Conservation (phyloP, 2,888 invertebrate genomes). For the Gortyna flavago region DNA sequence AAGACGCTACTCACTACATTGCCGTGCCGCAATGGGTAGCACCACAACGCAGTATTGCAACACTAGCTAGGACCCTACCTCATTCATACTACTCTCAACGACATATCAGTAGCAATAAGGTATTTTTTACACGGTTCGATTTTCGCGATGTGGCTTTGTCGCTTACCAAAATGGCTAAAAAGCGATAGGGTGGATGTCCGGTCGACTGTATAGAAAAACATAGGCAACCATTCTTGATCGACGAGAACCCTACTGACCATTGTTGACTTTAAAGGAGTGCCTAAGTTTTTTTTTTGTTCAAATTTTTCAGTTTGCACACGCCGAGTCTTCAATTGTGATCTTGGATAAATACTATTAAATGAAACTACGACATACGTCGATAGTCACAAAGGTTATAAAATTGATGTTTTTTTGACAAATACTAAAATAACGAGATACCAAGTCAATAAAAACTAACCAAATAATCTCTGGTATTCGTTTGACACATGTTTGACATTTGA, state of each 20-base stretch:
- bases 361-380: too few relatives aligned
- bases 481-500: slow-evolving; percentile 26
- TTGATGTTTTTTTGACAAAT: background rate
- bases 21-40: background rate
- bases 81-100: too few relatives aligned
- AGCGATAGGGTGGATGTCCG: background rate
- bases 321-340: background rate
- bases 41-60: background rate
- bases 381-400: background rate
- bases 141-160: too few relatives aligned
- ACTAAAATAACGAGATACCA: slow-evolving; percentile 15
- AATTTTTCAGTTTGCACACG: background rate
- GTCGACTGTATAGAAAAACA: background rate
- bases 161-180: too few relatives aligned
- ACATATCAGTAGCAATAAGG: too few relatives aligned
- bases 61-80: background rate
- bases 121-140: too few relatives aligned
- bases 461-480: slow-evolving; percentile 26
- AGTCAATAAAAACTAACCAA: slow-evolving; percentile 8
- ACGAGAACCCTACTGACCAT: background rate
- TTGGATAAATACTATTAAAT: background rate
- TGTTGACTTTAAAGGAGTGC: background rate
- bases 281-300: background rate
- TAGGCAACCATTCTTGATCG: background rate
- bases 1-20: background rate